These are phyloP conservation scores for Anas bahamensis DNA, from an alignment of 2,797 vertebrate species.

Conservation along the genomic window DNA sequence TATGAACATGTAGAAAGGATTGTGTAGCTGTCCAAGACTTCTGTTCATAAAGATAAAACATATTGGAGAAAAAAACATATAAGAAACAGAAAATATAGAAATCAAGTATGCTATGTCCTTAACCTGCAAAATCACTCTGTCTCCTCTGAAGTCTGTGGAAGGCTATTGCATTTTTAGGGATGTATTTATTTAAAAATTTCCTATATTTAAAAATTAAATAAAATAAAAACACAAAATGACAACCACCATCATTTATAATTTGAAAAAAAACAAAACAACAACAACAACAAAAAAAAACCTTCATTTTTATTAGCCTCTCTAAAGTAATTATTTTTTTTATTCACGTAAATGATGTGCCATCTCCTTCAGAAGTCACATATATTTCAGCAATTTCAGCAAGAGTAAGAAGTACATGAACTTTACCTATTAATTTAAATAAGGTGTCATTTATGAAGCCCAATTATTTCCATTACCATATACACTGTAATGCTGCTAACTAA, in stretches of 20 bases:
- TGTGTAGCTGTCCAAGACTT: background rate
- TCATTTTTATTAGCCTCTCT: background rate
- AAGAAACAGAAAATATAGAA: background rate
- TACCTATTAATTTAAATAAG: background rate
- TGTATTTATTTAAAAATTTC: background rate
- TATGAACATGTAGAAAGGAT: background rate
- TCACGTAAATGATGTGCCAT: background rate
- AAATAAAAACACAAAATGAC: background rate
- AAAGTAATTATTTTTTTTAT: background rate
- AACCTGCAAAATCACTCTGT: background rate
- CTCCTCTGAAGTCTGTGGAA: background rate
- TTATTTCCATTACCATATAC: slow-evolving; percentile 1
- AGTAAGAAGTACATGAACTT: background rate
- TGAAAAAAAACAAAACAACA: too few relatives aligned
- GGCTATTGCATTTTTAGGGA: background rate
- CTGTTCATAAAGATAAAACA: background rate
- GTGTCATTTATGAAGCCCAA: slow-evolving; percentile 10
- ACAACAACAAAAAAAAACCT: too few relatives aligned
- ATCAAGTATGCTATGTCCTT: background rate
- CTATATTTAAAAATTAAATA: fast-evolving
- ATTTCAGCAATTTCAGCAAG: background rate
- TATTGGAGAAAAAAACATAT: background rate
- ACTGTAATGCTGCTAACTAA: background rate
- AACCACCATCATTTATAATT: fast-evolving
- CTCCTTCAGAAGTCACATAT: background rate